These are phyloP conservation scores for Himalopsyche anomala DNA, from an alignment of 2,888 invertebrate species.

Conservation along the genomic window DNA sequence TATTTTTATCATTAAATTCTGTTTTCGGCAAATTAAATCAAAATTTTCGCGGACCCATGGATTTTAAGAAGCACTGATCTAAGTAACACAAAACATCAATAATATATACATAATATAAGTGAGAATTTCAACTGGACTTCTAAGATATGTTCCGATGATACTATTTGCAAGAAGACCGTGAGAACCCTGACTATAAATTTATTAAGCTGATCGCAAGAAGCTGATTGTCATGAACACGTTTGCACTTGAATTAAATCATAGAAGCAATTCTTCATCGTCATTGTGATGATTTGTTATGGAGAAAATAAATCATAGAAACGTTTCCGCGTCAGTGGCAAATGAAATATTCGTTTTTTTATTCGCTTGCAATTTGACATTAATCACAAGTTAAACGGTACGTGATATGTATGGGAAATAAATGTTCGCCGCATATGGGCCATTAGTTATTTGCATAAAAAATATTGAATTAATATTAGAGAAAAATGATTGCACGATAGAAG, in stretches of 20 bases:
- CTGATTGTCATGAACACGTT: slow-evolving; percentile 30
- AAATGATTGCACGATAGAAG: no score
- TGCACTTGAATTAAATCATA: background rate
- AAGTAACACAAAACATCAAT: no score
- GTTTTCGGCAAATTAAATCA: no score
- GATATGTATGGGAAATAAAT: background rate
- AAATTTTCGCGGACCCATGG: no score
- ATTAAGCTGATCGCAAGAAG: background rate
- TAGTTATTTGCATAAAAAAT: background rate
- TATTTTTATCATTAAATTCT: no score
- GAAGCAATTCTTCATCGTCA: background rate
- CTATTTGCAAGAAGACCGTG: background rate
- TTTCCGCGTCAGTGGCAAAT: slow-evolving; percentile 16
- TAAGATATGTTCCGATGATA: background rate
- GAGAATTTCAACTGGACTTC: background rate
- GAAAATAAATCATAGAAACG: background rate
- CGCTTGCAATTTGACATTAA: background rate
- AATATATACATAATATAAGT: background rate
- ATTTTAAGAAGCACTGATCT: no score
- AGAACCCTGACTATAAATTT: slow-evolving; percentile 8
- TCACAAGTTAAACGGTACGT: background rate
- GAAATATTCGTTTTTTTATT: background rate
- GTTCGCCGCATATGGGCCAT: background rate
- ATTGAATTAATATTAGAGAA: no score
- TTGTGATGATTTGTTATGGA: background rate